Percentiles rank a stretch among this genome's conserved stretches.
Conservation (phyloP, 2,888 invertebrate genomes). For the Ephialtes manifestator region DNA sequence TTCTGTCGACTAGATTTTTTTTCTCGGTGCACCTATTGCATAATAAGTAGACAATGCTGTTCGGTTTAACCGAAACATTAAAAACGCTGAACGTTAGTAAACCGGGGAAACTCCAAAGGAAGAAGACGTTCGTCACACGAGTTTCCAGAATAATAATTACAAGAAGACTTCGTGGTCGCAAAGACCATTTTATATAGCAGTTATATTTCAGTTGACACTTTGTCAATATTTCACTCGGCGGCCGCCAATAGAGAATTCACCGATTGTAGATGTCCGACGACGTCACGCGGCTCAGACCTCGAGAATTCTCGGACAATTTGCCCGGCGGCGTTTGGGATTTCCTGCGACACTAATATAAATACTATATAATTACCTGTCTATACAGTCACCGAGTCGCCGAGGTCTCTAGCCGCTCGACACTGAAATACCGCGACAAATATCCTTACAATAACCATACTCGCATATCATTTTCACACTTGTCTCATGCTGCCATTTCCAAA, state of each 20-base stretch:
- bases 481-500: background rate
- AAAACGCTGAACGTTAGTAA: background rate
- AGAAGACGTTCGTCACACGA: background rate
- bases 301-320: slow-evolving; percentile 25
- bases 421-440: background rate
- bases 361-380: background rate
- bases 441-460: background rate
- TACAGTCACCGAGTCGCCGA: slow-evolving; percentile 6
- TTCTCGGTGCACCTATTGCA: too few relatives aligned
- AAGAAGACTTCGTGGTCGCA: slow-evolving; percentile 4
- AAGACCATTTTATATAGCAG: slow-evolving; percentile 20
- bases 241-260: slow-evolving; percentile 29
- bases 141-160: background rate
- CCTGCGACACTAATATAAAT: slow-evolving; percentile 40
- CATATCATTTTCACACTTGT: background rate
- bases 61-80: background rate
- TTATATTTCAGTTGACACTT: slow-evolving; percentile 50
- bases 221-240: slow-evolving; percentile 46
- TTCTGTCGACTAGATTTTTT: too few relatives aligned
- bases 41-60: background rate
- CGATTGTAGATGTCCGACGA: background rate
- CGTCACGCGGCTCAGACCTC: slow-evolving; percentile 42
- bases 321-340: slow-evolving; percentile 53
- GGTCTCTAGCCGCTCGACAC: background rate
- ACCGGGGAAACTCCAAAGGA: background rate